Conservation (phyloP, 2,888 invertebrate genomes). For the Gortyna flavago region DNA sequence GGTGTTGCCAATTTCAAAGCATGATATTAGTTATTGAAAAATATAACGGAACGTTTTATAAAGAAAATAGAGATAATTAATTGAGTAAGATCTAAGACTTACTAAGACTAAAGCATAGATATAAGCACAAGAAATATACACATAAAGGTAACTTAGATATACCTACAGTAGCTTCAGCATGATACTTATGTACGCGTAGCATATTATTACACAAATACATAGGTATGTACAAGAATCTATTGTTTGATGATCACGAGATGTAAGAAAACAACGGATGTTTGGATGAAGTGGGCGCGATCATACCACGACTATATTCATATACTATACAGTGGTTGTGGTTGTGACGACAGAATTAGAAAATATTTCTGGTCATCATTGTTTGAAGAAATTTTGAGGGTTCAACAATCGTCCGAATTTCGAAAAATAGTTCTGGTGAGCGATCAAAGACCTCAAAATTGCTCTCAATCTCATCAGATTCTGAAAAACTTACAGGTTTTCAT, state of each 20-base stretch:
- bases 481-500: not conserved
- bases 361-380: not conserved
- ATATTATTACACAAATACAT: conserved; percentile 12
- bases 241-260: conserved; percentile 35
- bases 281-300: conserved; percentile 33
- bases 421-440: not conserved
- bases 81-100: not conserved
- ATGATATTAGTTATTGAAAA: not conserved
- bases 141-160: not conserved
- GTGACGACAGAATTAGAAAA: conserved; percentile 2
- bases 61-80: not conserved
- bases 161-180: too few relatives aligned
- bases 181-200: not conserved
- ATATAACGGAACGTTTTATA: not conserved
- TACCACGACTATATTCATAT: conserved; percentile 3
- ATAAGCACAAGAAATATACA: not conserved
- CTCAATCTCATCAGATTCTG: not conserved
- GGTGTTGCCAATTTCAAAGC: not conserved
- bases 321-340: not conserved
- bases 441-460: not conserved
- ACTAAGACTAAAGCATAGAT: not conserved
- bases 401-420: not conserved
- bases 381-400: not conserved
- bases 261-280: conserved; percentile 52
- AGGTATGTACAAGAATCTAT: conserved; percentile 28